Evolutionary conservation across 2,888 invertebrate species (phyloP), one percentile per base, ranked within the genome.

Genomic region (Lypha dubia): DNA sequence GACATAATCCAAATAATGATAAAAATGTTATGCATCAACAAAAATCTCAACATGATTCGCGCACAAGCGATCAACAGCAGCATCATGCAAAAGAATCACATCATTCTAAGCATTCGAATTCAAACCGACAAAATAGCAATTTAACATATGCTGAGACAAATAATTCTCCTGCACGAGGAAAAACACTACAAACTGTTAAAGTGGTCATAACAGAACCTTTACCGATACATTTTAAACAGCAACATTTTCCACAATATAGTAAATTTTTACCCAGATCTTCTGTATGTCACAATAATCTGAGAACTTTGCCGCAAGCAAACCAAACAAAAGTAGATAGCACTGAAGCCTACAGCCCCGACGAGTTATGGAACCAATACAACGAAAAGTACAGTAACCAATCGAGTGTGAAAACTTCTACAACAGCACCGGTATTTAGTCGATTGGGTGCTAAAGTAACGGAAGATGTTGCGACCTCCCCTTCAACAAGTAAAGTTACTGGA

Each of bases 381-480:
- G 67, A 73, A 49, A 56, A 67, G 7, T 46, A 70, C 11, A 68
- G 70, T 1, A 84, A 83, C 32, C 11, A 4, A 1, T 0, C 32
- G 0, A 38, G 1, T n/a, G 15, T 8, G 1, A 49, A n/a, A 9
- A 17, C 35, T 20, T 1, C 41, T 9, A 9, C 63, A 5, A 76
- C 65, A 24, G n/a, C 70, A 53, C 38, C 74, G 28, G 67, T 85
- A 65, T 88, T 85, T 84, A 80, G 22, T 76, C 87, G 89, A 7
- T 83, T 89, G 7, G 88, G 88, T 0, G 86, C 79, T 0, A 89
- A 88, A 60, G 68, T 88, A 3, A 51, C 24, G 0, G 84, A 62
- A 17, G 32, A 58, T 13, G 0, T 53, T 3, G 3, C 20, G 0
- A 0, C 24, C 24, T 22, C 22, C 11, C 4, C 15, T 35, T 53